Conservation (phyloP, 2,888 invertebrate genomes). For the Thymelicus sylvestris region DNA sequence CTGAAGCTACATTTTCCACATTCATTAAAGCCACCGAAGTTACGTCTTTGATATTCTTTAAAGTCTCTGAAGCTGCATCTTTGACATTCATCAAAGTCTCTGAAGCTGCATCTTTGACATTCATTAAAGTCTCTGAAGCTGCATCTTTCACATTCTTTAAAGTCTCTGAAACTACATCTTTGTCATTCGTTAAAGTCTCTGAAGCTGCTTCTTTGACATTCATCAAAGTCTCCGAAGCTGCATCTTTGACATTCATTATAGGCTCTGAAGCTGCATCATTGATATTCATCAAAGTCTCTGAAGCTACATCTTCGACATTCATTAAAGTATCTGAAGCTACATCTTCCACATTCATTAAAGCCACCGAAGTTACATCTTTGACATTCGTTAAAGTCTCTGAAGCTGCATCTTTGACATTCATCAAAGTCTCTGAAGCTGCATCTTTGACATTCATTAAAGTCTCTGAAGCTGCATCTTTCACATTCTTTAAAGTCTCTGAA, state of each 20-base stretch:
- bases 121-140: slow-evolving; percentile 3
- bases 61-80: slow-evolving; percentile 33
- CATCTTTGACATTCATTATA: not conserved
- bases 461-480: not conserved
- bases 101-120: not conserved
- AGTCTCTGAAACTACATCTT: slow-evolving; percentile 37
- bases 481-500: not conserved
- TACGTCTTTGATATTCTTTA: not conserved
- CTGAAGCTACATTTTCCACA: not conserved
- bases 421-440: too few species aligned
- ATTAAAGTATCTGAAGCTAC: not conserved
- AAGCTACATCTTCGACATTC: slow-evolving; percentile 13
- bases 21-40: slow-evolving; percentile 7
- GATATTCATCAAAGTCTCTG: slow-evolving; percentile 38
- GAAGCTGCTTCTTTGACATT: not conserved
- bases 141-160: not conserved
- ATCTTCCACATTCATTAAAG: slow-evolving; percentile 18
- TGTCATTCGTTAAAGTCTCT: slow-evolving; percentile 32
- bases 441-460: slow-evolving; percentile 21
- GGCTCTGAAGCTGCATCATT: slow-evolving; percentile 38
- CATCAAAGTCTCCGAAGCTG: not conserved
- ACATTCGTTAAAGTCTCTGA: not conserved
- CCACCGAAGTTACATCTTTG: not conserved
- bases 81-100: slow-evolving; percentile 36
- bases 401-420: slow-evolving; percentile 42